Percentiles rank a stretch among this genome's conserved stretches.
These are phyloP conservation scores for Orchesella cincta DNA, from an alignment of 1,140 invertebrate species.

Conservation along the genomic window DNA sequence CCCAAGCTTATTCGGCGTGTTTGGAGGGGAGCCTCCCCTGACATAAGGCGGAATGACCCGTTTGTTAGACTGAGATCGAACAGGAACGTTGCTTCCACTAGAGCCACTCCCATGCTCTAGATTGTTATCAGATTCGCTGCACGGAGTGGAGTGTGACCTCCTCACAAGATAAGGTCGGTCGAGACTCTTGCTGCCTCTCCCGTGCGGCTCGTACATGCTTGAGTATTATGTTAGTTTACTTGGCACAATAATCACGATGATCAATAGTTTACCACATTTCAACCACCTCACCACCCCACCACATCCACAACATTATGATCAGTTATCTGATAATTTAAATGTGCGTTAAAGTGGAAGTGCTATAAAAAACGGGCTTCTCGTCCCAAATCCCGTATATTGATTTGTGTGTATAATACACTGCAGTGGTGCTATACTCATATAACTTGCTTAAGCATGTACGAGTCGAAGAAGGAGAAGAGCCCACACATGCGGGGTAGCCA, in stretches of 20 bases:
- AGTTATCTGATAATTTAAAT: too few relatives aligned
- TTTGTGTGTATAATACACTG: too few relatives aligned
- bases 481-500: too few relatives aligned
- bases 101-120: background rate
- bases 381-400: too few relatives aligned
- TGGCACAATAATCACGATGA: background rate
- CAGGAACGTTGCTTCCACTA: background rate
- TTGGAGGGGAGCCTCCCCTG: constrained; percentile 4
- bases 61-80: constrained; percentile 20
- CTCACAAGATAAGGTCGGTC: constrained; percentile 1
- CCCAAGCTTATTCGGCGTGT: constrained; percentile 6
- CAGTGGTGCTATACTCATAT: too few relatives aligned
- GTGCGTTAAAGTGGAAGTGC: too few relatives aligned
- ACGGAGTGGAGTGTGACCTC: background rate
- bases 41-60: constrained; percentile 8
- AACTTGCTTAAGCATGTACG: too few relatives aligned
- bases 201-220: background rate
- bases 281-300: background rate
- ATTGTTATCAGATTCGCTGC: background rate
- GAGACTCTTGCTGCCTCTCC: background rate
- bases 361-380: too few relatives aligned
- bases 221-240: background rate
- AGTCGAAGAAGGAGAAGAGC: too few relatives aligned
- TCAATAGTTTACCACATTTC: background rate
- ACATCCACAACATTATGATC: background rate